These are phyloP conservation scores for Drosophila athabasca DNA, from an alignment of 1,140 invertebrate species.

Conservation along the genomic window DNA sequence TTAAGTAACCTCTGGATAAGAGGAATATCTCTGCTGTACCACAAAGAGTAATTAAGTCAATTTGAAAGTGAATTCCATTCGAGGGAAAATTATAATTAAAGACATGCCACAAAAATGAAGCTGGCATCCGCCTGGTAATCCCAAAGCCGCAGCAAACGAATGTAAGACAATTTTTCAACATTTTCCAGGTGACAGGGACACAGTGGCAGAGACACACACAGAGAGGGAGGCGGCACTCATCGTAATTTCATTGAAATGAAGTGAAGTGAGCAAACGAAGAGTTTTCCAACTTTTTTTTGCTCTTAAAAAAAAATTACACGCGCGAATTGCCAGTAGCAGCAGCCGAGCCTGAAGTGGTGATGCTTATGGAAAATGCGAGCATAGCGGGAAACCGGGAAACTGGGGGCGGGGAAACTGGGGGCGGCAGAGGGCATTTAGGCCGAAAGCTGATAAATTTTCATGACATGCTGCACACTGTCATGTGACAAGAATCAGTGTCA, in stretches of 20 bases:
- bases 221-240: conserved; percentile 20
- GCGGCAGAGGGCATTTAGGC: conserved; percentile 50
- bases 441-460: conserved; percentile 74
- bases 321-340: conserved; percentile 45
- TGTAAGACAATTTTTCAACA: conserved; percentile 49
- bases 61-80: conserved; percentile 18
- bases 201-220: neutral
- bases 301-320: conserved; percentile 61
- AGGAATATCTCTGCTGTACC: neutral
- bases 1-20: neutral
- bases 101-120: conserved; percentile 38
- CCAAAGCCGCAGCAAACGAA: conserved; percentile 21
- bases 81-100: conserved; percentile 49
- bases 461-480: conserved; percentile 68
- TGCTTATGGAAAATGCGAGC: neutral
- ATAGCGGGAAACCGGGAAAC: too few relatives aligned
- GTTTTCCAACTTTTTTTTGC: conserved; percentile 26
- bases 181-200: conserved; percentile 38
- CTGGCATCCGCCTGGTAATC: conserved; percentile 23
- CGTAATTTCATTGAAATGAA: conserved; percentile 66
- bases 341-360: neutral
- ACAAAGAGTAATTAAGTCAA: conserved; percentile 34
- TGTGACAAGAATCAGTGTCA: conserved; percentile 81
- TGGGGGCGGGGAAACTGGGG: neutral
- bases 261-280: conserved; percentile 35